These are phyloP conservation scores for Rhaphigaster nebulosa DNA, from an alignment of 2,888 invertebrate genomes.

Conservation along the genomic window DNA sequence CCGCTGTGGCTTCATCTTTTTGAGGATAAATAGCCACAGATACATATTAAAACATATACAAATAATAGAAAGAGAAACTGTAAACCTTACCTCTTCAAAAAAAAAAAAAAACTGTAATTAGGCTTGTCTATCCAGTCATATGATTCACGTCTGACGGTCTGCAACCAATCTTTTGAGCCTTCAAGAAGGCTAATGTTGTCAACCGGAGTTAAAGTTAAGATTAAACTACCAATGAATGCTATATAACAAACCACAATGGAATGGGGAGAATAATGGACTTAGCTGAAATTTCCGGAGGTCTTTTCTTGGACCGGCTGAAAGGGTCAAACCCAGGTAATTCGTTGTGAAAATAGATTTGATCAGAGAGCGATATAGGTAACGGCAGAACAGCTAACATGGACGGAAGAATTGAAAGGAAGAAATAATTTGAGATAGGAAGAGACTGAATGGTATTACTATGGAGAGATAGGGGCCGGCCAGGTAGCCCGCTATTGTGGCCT, in stretches of 20 bases:
- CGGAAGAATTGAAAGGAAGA: constrained; percentile 35
- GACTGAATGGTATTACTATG: constrained; percentile 43
- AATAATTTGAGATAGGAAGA: constrained; percentile 42
- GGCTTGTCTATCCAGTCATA: too few relatives aligned
- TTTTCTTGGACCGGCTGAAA: constrained; percentile 6
- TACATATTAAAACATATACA: too few relatives aligned
- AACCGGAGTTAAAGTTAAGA: neutral
- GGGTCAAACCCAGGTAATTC: constrained; percentile 37
- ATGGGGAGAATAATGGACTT: neutral
- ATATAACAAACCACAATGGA: neutral
- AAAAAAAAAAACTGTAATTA: too few relatives aligned
- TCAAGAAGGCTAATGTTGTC: too few relatives aligned
- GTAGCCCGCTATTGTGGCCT: constrained; percentile 15
- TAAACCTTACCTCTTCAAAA: too few relatives aligned
- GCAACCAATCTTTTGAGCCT: too few relatives aligned
- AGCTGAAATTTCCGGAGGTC: neutral
- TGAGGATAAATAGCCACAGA: too few relatives aligned
- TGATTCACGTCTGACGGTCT: too few relatives aligned
- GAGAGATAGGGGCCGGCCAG: constrained; percentile 35
- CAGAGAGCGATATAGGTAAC: constrained; percentile 39
- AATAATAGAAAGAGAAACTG: too few relatives aligned
- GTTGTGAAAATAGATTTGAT: constrained; percentile 39
- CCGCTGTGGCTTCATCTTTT: too few relatives aligned
- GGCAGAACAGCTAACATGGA: constrained; percentile 42
- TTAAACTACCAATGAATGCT: neutral